These are phyloP conservation scores for Nyctereutes procyonoides DNA, from an alignment of 2,113 vertebrate species.

Conservation along the genomic window DNA sequence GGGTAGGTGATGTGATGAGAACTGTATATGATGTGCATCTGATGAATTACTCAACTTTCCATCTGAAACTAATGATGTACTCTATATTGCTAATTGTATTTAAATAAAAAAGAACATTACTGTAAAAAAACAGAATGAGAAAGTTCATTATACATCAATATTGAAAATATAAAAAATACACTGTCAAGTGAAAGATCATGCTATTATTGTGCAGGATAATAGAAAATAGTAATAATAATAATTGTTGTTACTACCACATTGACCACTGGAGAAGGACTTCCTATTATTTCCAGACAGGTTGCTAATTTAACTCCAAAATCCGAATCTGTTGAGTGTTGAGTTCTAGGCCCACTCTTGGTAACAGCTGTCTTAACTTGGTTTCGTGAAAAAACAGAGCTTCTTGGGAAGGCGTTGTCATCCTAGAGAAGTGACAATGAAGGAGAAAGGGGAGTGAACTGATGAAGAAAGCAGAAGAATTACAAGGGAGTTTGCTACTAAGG, in stretches of 20 bases:
- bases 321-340: not conserved
- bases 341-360: not conserved
- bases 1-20: too few species aligned
- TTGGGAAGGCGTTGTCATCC: too few species aligned
- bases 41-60: too few species aligned
- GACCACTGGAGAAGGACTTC: not conserved
- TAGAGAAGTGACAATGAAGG: not conserved
- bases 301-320: not conserved
- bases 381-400: not conserved
- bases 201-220: not conserved
- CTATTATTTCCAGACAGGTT: not conserved
- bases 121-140: not conserved
- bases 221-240: not conserved
- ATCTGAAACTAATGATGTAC: too few species aligned
- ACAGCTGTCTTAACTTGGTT: not conserved
- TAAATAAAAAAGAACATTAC: too few species aligned
- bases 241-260: not conserved
- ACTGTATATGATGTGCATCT: too few species aligned
- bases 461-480: not conserved
- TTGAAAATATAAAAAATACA: not conserved
- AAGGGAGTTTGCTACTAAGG: not conserved
- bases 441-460: not conserved
- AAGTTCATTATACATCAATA: not conserved
- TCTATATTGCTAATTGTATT: too few species aligned
- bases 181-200: not conserved